These are phyloP conservation scores for Maniola jurtina DNA, from an alignment of 1,140 invertebrate species.

Conservation along the genomic window DNA sequence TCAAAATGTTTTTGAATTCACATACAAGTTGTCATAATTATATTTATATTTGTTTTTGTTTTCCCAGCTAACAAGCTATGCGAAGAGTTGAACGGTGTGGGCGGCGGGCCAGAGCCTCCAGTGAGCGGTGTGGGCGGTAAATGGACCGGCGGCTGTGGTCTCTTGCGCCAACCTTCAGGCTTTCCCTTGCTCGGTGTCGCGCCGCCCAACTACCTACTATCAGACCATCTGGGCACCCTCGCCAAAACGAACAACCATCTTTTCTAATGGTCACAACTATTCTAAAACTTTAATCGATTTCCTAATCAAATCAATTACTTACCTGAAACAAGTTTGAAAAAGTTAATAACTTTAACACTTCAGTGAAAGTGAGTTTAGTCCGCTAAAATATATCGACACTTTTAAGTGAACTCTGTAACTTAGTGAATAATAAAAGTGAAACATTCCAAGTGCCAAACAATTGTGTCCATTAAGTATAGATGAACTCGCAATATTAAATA, in stretches of 20 bases:
- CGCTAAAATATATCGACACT: background rate
- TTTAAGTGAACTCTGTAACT: constrained; percentile 1
- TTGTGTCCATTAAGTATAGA: constrained; percentile 50
- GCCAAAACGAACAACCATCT: constrained; percentile 76
- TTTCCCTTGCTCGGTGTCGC: constrained; percentile 70
- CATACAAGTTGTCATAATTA: too few relatives aligned
- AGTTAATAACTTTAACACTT: constrained; percentile 3
- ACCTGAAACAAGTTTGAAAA: constrained; percentile 3
- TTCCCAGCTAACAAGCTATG: constrained; percentile 67
- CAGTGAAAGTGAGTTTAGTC: constrained; percentile 11
- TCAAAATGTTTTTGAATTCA: background rate
- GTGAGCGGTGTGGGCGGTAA: constrained; percentile 58
- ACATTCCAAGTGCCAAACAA: constrained; percentile 46
- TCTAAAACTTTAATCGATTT: constrained; percentile 4
- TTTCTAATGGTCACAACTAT: constrained; percentile 68
- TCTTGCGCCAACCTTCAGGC: constrained; percentile 68
- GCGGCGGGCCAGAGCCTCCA: constrained; percentile 45
- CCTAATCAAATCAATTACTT: background rate
- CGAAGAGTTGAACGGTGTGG: constrained; percentile 62
- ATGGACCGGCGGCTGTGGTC: constrained; percentile 68
- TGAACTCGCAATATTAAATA: constrained; percentile 36
- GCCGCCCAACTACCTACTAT: constrained; percentile 71
- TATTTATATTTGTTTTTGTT: constrained; percentile 14
- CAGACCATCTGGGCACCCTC: constrained; percentile 69
- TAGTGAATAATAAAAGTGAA: constrained; percentile 16